Base-by-base conservation (phyloP, 1,140 invertebrate species). In the Apis cerana region DNA sequence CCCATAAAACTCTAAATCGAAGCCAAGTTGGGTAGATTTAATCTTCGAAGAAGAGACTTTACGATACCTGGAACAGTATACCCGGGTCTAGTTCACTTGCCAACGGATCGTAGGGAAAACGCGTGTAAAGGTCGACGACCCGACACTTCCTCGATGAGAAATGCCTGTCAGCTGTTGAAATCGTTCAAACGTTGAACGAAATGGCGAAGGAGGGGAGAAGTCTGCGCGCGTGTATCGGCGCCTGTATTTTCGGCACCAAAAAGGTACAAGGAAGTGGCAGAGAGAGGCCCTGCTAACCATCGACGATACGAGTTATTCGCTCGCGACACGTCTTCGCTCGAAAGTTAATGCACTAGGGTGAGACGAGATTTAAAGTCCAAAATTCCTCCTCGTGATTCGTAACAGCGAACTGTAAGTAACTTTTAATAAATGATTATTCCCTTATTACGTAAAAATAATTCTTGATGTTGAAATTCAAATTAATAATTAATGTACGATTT, bases 81-180 rank as follows among this genome's bases (percentile, higher is more conserved):
- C 68, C 68, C 12, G 54, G 72, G 65, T 71, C 21, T 59, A 76
- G 68, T 75, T 72, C 71, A 62, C 78, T 75, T 62, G 13, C 58
- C 61, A 27, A 68, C 79, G 52, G 50, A 78, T 64, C 82, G 69
- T 69, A 76, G 19, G 75, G 79, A 79, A 83, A 88, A 85, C 61
- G 59, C 23, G 27, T 13, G n/a, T 17, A 61, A 27, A 15, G 87
- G 86, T 85, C 83, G 56, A 77, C 58, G 80, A 88, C 79, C 83
- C 59, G 71, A 8, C 67, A 79, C 76, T 68, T 85, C 71, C 86
- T 70, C 80, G 65, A 83, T 72, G 86, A 83, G 83, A 83, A 88
- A 85, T 88, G 83, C 80, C 77, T 88, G 85, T 83, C 87, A 88
- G 87, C 87, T 88, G 87, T 88, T 88, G 78, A 83, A 88, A 88